Conservation (phyloP, 2,888 invertebrate species). For the Leptinotarsa rubiginosa region DNA sequence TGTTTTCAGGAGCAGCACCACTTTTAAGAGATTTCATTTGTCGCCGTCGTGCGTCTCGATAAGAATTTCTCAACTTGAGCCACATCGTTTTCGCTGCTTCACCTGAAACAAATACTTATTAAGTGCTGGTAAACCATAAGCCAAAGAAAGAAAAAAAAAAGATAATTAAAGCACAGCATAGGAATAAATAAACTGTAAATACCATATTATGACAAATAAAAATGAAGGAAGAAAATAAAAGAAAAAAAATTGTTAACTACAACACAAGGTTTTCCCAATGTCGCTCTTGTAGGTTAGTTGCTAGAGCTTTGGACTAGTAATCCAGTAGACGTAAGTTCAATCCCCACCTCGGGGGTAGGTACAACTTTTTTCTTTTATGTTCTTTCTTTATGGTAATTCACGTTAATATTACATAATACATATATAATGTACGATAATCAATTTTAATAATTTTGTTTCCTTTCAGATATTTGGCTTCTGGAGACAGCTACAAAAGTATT, state of each 20-base stretch:
- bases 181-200: too few species aligned
- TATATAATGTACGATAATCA: background rate
- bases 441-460: background rate
- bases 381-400: background rate
- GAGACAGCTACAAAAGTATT: constrained; percentile 31
- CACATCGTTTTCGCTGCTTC: constrained; percentile 19
- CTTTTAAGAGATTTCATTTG: constrained; percentile 22
- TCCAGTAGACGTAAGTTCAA: too few species aligned
- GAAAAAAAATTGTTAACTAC: too few species aligned
- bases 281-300: too few species aligned
- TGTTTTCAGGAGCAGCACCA: constrained; percentile 22
- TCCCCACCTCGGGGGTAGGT: too few species aligned
- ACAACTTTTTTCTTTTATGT: background rate
- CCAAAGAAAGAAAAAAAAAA: too few species aligned
- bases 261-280: too few species aligned
- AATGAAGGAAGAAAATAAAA: too few species aligned
- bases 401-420: background rate
- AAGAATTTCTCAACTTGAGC: constrained; percentile 12
- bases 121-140: too few species aligned
- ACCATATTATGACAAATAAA: too few species aligned
- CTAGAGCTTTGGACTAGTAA: too few species aligned
- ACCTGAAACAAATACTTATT: constrained; percentile 6
- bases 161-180: constrained; percentile 6
- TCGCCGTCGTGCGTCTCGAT: constrained; percentile 22
- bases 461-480: constrained; percentile 31